A percentile compares a stretch with the other conserved stretches of the same genome.
Evolutionary conservation across 2,797 vertebrate species (phyloP).

Genomic region (Manis javanica): DNA sequence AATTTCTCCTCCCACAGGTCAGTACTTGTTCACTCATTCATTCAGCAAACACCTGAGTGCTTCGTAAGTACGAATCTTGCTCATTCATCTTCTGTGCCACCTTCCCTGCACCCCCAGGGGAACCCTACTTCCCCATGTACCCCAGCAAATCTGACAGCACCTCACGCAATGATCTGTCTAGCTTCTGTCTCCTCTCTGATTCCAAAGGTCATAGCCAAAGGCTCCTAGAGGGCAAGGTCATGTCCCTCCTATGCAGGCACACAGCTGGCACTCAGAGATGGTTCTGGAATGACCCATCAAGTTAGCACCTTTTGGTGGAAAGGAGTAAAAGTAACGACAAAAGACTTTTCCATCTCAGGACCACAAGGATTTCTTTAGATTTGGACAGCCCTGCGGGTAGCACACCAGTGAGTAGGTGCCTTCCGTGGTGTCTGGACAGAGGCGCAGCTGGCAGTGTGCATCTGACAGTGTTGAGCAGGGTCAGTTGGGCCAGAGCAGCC

Average conservation of each 20-base stretch:
- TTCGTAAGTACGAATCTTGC: neutral
- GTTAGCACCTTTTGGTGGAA: neutral
- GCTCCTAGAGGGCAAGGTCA: neutral
- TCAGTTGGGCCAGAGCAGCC: neutral
- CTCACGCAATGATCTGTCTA: neutral
- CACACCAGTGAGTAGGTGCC: neutral
- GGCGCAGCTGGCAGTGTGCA: accelerated
- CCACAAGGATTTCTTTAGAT: neutral
- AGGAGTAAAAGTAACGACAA: neutral
- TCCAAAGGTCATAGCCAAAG: neutral
- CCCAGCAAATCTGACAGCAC: neutral
- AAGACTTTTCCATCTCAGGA: neutral
- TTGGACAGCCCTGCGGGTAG: neutral
- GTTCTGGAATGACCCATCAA: neutral
- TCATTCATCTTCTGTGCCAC: accelerated
- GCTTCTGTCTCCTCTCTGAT: neutral
- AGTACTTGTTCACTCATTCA: no score
- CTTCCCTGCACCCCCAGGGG: neutral
- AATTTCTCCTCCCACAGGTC: neutral
- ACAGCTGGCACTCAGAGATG: neutral
- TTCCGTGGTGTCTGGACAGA: neutral
- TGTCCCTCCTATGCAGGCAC: neutral
- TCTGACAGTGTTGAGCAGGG: neutral
- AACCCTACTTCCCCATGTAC: neutral
- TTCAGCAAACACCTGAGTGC: neutral